phyloP scores from a whole-genome alignment of 1,140 invertebrate genomes.

The Micrasema minimum region DNA sequence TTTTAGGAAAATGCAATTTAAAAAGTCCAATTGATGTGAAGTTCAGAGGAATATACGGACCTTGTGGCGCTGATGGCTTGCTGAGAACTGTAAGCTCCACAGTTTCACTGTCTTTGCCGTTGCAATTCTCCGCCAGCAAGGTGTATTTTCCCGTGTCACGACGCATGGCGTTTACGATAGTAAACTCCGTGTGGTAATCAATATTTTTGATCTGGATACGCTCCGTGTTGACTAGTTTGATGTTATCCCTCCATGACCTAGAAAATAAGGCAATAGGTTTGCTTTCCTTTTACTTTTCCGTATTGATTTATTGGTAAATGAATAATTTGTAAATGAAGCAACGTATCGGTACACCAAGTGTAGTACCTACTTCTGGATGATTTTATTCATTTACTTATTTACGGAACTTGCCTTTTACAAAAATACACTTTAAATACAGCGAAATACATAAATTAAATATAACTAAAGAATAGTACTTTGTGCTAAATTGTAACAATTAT shows the following conservation, averaged over 20 bases:
- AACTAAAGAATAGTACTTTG: too few species aligned
- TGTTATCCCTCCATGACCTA: slow-evolving; percentile 81
- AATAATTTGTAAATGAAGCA: neutral
- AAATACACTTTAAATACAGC: too few species aligned
- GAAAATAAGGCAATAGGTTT: neutral
- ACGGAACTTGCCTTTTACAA: too few species aligned
- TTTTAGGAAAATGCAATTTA: too few species aligned
- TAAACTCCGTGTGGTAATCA: slow-evolving; percentile 92
- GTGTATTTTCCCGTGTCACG: slow-evolving; percentile 94
- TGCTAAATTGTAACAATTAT: too few species aligned
- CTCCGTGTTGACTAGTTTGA: slow-evolving; percentile 83
- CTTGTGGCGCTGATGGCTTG: slow-evolving; percentile 86
- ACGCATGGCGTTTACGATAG: slow-evolving; percentile 82
- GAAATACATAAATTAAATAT: too few species aligned
- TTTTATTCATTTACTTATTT: too few species aligned
- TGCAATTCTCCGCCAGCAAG: slow-evolving; percentile 87
- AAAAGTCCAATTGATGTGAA: too few species aligned
- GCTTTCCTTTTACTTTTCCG: too few species aligned
- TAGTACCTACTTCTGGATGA: too few species aligned
- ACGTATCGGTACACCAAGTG: neutral
- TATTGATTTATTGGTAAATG: too few species aligned
- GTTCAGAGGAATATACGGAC: slow-evolving; percentile 52
- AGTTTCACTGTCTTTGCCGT: slow-evolving; percentile 89
- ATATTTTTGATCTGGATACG: slow-evolving; percentile 89
- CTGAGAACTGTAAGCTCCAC: slow-evolving; percentile 92